Evolutionary conservation across 1,140 invertebrate genomes (phyloP), one percentile per base, ranked within the genome.

Genomic region (Druon quercuslanigerum): DNA sequence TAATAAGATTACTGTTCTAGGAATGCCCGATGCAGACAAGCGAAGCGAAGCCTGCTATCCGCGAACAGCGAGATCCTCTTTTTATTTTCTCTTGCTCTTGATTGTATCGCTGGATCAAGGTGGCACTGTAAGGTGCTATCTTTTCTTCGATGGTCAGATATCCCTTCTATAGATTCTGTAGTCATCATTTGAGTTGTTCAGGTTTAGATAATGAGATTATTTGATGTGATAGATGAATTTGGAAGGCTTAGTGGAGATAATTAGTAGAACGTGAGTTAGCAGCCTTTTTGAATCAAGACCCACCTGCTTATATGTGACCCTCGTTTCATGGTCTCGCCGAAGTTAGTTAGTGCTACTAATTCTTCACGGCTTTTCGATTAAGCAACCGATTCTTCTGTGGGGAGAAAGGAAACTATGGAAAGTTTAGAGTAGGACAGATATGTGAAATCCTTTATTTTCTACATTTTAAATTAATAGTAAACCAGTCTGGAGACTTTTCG

Each of bases 1-100:
- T 96, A 96, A 96, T 96, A 96, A 97, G 96, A 97, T 97, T 96
- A 97, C 95, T 94, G 93, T 93, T 93, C 92, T 92, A 93, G 92
- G 92, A 93, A 93, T 93, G 93, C 90, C 89, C 90, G 88, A 79
- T 83, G 80, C 82, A 83, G 82, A 82, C 80, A 76, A 82, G 76
- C 80, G 78, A 71, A 79, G 75, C 80, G 60, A 66, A 33, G 40
- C 40, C 60, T 33, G 33, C 40, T 66, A 16, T 40, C 40, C 20
- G 8, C 17, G 9, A 11, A 11, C 17, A 19, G 1, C 17, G 9
- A 11, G 8, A 11, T 56, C 17, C 7, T 19, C 17, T 17, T 54
- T 17, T 54, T 17, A 17, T 33, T 60, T 60, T 40, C 16, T 33
- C 57, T 33, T 66, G 25, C 60, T 66, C 60, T 66, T 66, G 60